phyloP scores from a whole-genome alignment of 2,888 invertebrate genomes.

The Synanthedon vespiformis region DNA sequence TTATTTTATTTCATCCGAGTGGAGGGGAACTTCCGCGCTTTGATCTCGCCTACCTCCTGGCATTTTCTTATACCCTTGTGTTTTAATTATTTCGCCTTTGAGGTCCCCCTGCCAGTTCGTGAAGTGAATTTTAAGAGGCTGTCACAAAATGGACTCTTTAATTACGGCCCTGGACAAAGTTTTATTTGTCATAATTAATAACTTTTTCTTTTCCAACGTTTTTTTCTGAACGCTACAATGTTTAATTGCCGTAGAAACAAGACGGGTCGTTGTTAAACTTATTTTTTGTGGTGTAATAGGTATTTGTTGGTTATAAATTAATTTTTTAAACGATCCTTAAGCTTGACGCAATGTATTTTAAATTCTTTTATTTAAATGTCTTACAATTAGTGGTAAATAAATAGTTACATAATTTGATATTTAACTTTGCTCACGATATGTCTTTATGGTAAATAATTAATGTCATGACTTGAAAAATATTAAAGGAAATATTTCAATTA shows the following conservation, averaged over 20 bases:
- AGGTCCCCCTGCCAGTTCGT: conserved; percentile 40
- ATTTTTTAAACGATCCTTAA: no score
- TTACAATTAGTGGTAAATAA: no score
- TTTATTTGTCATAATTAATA: conserved; percentile 63
- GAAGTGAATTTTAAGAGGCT: conserved; percentile 65
- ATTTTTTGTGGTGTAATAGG: no score
- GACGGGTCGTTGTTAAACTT: neutral
- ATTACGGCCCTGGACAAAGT: conserved; percentile 44
- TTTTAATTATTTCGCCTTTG: conserved; percentile 67
- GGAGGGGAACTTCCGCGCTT: conserved; percentile 50
- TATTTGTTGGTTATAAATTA: no score
- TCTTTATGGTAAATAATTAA: no score
- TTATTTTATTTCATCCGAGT: conserved; percentile 48
- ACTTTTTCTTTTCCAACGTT: neutral
- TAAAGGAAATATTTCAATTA: no score
- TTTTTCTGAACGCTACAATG: neutral
- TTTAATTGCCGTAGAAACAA: neutral
- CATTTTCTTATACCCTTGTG: conserved; percentile 57
- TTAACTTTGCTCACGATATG: no score
- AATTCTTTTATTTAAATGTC: no score
- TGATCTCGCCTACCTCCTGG: conserved; percentile 47
- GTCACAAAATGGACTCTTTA: conserved; percentile 63
- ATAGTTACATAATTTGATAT: no score
- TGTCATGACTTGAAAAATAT: no score
- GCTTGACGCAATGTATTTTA: no score